phyloP scores from a whole-genome alignment of 2,797 vertebrate species.

The Varecia variegata region DNA sequence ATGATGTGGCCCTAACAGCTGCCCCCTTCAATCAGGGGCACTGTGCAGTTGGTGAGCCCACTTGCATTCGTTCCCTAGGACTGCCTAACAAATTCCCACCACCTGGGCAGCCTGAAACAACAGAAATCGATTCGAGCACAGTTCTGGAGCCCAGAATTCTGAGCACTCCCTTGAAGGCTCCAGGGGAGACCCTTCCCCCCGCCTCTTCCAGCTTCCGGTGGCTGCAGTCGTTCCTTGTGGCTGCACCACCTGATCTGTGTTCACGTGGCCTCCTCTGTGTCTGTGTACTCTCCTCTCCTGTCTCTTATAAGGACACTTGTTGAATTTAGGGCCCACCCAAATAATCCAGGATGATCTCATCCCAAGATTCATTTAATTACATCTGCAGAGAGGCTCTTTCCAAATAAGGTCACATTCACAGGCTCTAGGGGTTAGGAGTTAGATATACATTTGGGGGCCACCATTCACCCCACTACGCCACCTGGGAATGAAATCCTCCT shows the following conservation, averaged over 20 bases:
- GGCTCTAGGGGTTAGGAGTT: background rate
- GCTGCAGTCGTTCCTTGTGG: accelerated
- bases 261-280: background rate
- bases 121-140: background rate
- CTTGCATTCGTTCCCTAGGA: too few relatives aligned
- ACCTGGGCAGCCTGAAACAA: background rate
- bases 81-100: background rate
- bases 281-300: background rate
- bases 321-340: background rate
- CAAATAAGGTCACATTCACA: background rate
- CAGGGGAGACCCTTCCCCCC: background rate
- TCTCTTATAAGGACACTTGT: background rate
- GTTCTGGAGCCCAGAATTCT: background rate
- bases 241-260: accelerated
- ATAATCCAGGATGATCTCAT: background rate
- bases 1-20: background rate
- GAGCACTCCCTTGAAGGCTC: accelerated
- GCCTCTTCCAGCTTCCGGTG: background rate
- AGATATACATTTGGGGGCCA: accelerated
- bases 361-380: background rate
- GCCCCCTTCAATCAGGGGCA: background rate
- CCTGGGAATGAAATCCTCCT: background rate
- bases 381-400: background rate
- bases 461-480: background rate
- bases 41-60: background rate